Base-by-base conservation (phyloP, 2,888 invertebrate genomes). In the Drosophila affinis region DNA sequence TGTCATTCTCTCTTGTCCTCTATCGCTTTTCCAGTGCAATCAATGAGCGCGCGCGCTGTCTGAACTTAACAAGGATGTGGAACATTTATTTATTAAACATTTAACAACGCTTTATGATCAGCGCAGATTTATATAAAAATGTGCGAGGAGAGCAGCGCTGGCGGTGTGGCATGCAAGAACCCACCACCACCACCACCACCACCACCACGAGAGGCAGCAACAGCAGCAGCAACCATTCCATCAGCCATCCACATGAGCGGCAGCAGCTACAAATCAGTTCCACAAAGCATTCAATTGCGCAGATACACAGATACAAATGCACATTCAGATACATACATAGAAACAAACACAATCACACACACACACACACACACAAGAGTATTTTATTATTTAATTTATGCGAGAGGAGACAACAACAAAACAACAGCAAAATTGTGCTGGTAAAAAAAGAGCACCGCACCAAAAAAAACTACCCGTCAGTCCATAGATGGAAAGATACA, bases 381-480 rank as follows among this genome's bases (percentile, higher is more conserved):
- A 78, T 85, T 87, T 90, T 91, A 91, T 90, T 91, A 91, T 87
- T 90, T 90, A 90, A 90, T 91, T 91, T 91, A 87, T 82, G 79
- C 83, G 77, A 62, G 77, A 61, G 49, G 67, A 71, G 67, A 71
- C 67, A 59, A 59, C 72, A 67, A 87, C 74, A 76, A 27, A 54
- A 74, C 70, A 79, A 71, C 59, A 39, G 53, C 39, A 52, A 51
- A 53, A 74, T 67, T 61, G 58, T 87, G 87, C 87, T 83, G 87
- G 84, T 83, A 76, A 87, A 72, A 74, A 76, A 58, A 63, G 69
- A 46, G 67, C 24, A 56, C 55, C 0, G 24, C 24, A 24, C 24
- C 24, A 24, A 24, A 24, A 24, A 24, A 64, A 71, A 67, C 69
- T 45, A 57, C 75, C 39, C 39, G 39, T 39, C 39, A 39, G 39